Percentiles rank a stretch among this genome's conserved stretches.
Conservation (phyloP, 2,888 invertebrate species). For the Eudemis profundana region DNA sequence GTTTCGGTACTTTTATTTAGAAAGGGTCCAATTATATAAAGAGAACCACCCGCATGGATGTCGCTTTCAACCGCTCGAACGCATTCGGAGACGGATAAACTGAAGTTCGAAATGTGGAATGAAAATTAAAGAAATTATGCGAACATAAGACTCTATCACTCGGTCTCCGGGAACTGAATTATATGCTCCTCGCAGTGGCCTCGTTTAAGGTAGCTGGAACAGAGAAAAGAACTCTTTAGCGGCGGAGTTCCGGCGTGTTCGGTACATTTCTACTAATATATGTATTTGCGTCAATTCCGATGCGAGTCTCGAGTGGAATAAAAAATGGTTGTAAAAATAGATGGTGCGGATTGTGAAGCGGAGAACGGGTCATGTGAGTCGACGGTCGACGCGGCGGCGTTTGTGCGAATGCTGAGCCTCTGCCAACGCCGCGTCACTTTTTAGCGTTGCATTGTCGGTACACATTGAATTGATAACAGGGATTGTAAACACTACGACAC, state of each 20-base stretch:
- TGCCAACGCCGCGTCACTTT: constrained; percentile 74
- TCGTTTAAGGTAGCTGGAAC: constrained; percentile 82
- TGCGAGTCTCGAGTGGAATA: constrained; percentile 73
- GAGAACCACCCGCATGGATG: constrained; percentile 80
- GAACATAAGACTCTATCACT: constrained; percentile 73
- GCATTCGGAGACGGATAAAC: constrained; percentile 76
- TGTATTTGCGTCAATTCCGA: constrained; percentile 68
- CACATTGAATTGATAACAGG: constrained; percentile 68
- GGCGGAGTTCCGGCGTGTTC: constrained; percentile 47
- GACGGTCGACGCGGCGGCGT: constrained; percentile 59
- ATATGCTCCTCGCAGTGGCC: constrained; percentile 73
- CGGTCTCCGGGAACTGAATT: constrained; percentile 67
- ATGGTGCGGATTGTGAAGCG: constrained; percentile 62
- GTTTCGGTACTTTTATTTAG: constrained; percentile 78
- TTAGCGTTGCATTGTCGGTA: constrained; percentile 63
- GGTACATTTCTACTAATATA: constrained; percentile 58
- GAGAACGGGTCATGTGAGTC: constrained; percentile 75
- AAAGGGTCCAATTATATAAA: constrained; percentile 84
- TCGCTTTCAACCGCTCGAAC: constrained; percentile 80
- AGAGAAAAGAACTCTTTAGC: constrained; percentile 62
- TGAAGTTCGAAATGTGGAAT: constrained; percentile 79
- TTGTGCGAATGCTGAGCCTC: constrained; percentile 65
- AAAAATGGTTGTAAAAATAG: constrained; percentile 77
- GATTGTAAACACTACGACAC: constrained; percentile 70
- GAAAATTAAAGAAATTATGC: constrained; percentile 74